Evolutionary conservation across 2,113 vertebrate species (phyloP), one percentile per base, ranked within the genome.

Genomic region (Urocynchramus pylzowi): DNA sequence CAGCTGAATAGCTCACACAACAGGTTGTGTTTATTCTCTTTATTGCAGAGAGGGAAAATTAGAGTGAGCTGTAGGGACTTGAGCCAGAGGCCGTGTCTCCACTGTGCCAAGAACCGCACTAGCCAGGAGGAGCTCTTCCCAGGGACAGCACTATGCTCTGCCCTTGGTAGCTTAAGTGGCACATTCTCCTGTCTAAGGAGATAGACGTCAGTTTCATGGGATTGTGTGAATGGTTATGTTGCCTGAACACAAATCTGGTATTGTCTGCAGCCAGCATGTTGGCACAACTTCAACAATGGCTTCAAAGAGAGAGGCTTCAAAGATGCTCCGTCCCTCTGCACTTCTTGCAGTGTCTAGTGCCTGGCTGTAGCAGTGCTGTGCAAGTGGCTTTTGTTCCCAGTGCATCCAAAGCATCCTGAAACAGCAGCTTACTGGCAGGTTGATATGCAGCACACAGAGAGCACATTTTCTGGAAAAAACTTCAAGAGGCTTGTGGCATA

Each of bases 111-210:
- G 21, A 2, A 33, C n/a, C 39, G 18, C 2, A 3, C 44, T 52
- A 60, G 59, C 8, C 1, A 0, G 31, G 12, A 79, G 61, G 15
- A 87, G 53, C 31, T 49, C 52, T 54, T 89, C 53, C 44, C 74
- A n/a, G 74, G 33, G 44, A 60, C 69, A 64, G 60, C 4, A 1
- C 17, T 35, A 13, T 0, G 1, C 47, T 71, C 27, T 84, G 74
- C 52, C 61, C 70, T 79, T 41, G 50, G 42, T 35, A 28, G 54
- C 22, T 52, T 30, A 69, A 70, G 50, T 28, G 50, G 21, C 50
- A 80, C 54, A 11, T 82, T 91, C 61, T 90, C 59, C 74, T 50
- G 22, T 20, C 65, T 76, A 31, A 73, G 82, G 45, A 90, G 80
- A 37, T 4, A 81, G 65, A 44, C 28, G 10, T 49, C 65, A 18